Evolutionary conservation across 2,888 invertebrate genomes (phyloP), one percentile per base, ranked within the genome.

Genomic region (Troilus luridus): DNA sequence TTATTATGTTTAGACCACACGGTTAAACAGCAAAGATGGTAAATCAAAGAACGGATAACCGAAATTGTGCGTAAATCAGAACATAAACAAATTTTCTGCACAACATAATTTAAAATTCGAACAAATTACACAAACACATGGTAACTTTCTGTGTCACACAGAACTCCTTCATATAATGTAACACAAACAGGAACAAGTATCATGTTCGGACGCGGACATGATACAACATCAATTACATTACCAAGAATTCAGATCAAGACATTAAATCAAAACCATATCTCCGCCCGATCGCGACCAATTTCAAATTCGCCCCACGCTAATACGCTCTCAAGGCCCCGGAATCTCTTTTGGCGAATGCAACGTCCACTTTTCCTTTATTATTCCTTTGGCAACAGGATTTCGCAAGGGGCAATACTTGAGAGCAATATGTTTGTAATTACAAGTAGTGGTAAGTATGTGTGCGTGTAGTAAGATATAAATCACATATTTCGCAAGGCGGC

Each of bases 351-450:
- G 24, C 24, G 12, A 24, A 67, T 24, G 24, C 67, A 24, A 67
- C 24, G 0, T 67, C 8, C 24, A 24, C 24, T 67, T 41, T 67
- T 24, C 67, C 67, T 67, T 67, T 67, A 67, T 67, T 14, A 24
- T 67, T 67, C 67, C 67, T 67, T 12, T 12, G 14, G 67, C 67
- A 67, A 67, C n/a, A 14, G 0, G 67, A 67, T 67, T 67, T 24
- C 67, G n/a, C n/a, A 64, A 64, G 11, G 19, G 10, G 8, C 12
- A 59, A 59, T 59, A 62, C 19, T 7, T 19, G 62, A 7, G 21
- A 17, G 67, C 67, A 67, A 67, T 67, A 67, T 24, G 67, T 67
- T 67, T 24, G 67, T 67, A 67, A 67, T 67, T 67, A 67, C 11
- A n/a, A n/a, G 64, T 67, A 67, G 5, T 12, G 10, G 14, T 27